Conservation (phyloP, 2,888 invertebrate genomes). For the Volucella inflata region DNA sequence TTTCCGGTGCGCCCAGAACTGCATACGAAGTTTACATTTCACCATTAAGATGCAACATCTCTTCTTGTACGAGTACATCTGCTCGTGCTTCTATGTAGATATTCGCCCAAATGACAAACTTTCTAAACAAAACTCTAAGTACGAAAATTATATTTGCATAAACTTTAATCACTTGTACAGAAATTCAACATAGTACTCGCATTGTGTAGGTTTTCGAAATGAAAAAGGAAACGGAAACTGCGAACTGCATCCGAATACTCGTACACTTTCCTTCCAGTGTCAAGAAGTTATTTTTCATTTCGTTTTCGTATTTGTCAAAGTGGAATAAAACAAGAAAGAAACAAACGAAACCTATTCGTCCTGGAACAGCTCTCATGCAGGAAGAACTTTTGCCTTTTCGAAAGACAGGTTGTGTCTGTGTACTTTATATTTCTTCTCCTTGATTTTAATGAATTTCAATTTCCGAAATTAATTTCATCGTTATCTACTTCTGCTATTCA, state of each 20-base stretch:
- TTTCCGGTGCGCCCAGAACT: slow-evolving; percentile 35
- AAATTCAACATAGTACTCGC: slow-evolving; percentile 47
- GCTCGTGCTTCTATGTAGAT: no score
- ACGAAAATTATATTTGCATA: slow-evolving; percentile 74
- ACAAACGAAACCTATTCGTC: background rate
- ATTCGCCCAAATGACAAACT: slow-evolving; percentile 63
- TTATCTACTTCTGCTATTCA: slow-evolving; percentile 43
- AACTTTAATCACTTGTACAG: slow-evolving; percentile 72
- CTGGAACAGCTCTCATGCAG: slow-evolving; percentile 32
- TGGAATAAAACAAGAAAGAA: background rate
- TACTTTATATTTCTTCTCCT: background rate
- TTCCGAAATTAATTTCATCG: slow-evolving; percentile 66
- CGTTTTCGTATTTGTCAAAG: slow-evolving; percentile 24
- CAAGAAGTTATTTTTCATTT: slow-evolving; percentile 61
- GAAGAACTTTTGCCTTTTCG: slow-evolving; percentile 47
- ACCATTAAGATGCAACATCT: slow-evolving; percentile 44
- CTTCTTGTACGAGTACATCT: no score
- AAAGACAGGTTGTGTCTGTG: slow-evolving; percentile 39
- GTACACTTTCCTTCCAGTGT: slow-evolving; percentile 32
- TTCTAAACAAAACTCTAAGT: slow-evolving; percentile 66
- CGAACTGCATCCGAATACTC: slow-evolving; percentile 36
- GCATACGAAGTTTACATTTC: slow-evolving; percentile 29
- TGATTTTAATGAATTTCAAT: slow-evolving; percentile 73
- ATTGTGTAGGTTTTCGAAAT: slow-evolving; percentile 22
- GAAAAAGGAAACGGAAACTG: slow-evolving; percentile 1